Conservation (phyloP, 2,113 vertebrate species). For the Crotalus horridus region DNA sequence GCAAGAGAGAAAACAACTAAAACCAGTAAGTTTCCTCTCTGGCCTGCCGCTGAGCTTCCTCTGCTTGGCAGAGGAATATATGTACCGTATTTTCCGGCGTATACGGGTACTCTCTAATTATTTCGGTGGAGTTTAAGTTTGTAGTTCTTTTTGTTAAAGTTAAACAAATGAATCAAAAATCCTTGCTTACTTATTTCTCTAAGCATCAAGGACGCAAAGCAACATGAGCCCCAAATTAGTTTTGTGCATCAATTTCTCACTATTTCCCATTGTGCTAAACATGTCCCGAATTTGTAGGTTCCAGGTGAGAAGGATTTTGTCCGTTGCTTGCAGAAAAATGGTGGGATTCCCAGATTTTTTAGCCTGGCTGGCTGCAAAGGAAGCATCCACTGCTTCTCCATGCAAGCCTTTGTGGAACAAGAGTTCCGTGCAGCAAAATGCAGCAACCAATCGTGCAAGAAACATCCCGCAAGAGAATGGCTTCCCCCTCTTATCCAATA, state of each 20-base stretch:
- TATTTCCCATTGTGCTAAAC: background rate
- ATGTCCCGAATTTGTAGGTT: background rate
- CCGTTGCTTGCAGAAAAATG: background rate
- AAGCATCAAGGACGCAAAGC: background rate
- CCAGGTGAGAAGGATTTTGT: background rate
- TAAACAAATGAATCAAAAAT: background rate
- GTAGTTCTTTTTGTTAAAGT: background rate
- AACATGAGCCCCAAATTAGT: background rate
- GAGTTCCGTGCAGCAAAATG: background rate
- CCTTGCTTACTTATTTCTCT: background rate
- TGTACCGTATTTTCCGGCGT: too few species aligned
- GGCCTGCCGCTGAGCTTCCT: too few species aligned
- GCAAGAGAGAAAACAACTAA: too few species aligned
- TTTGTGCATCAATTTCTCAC: background rate
- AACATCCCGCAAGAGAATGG: background rate
- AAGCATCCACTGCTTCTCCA: background rate
- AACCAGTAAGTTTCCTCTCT: too few species aligned
- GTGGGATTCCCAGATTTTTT: background rate
- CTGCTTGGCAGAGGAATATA: too few species aligned
- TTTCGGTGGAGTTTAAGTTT: background rate
- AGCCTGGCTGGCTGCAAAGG: background rate
- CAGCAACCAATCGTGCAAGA: background rate
- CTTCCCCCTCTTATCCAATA: background rate
- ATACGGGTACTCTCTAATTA: background rate
- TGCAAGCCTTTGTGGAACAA: background rate